Evolutionary conservation across 2,797 vertebrate species (phyloP), one percentile per base, ranked within the genome.

Genomic region (Neosilurus mollespiculum): DNA sequence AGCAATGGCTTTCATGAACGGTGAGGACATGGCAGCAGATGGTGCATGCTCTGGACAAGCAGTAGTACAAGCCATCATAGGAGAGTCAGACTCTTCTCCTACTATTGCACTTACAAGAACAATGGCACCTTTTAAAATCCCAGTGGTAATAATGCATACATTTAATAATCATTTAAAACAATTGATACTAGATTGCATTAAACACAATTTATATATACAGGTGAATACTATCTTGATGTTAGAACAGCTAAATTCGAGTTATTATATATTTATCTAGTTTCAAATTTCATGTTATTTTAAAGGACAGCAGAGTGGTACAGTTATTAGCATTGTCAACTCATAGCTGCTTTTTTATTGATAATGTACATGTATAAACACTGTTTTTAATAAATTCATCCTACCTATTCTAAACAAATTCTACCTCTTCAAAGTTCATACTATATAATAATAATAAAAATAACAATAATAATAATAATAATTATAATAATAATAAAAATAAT

Each of bases 31-130:
- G 84, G 86, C 69, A 54, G 58, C 69, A 9, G 86, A 64, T 34
- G 78, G 87, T 18, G 84, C 30, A n/a, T 93, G 93, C 53, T 88
- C 82, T 14, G 89, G 91, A 65, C 88, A 93, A 49, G 86, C 93
- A 75, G 86, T 90, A 53, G 91, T 95, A 76, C 91, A 92, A 66
- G 93, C 91, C 22, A 93, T 95, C 34, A 93, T 95, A 3, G 94
- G 93, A 9, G 14, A 94, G 81, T 93, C 93, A 10, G 93, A 94
- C 83, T 94, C 94, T 1, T 92, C 94, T 51, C 90, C 92, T 10
- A 94, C 92, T 11, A 92, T 94, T 56, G 90, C 93, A 51, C 86
- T 95, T 4, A 83, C 94, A 65, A 91, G 78, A 78, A 93, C 91
- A 7, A 92, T 91, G 11, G 92, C 91, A 49, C 93, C 93, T 1